phyloP scores from a whole-genome alignment of 2,888 invertebrate genomes.

The Fragum sueziense region DNA sequence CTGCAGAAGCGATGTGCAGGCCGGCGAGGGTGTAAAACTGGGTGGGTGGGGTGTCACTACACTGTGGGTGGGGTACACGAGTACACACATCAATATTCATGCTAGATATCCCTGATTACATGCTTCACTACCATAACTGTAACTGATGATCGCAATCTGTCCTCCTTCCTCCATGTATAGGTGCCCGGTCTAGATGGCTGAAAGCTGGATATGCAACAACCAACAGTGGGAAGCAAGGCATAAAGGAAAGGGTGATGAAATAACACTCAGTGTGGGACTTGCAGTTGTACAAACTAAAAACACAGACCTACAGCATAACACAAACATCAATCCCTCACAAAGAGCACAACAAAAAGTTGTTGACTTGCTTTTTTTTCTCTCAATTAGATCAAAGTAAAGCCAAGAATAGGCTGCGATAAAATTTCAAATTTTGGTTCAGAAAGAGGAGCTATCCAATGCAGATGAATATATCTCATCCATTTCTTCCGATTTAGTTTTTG shows the following conservation, averaged over 20 bases:
- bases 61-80: constrained; percentile 2
- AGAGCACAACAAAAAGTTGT: too few species aligned
- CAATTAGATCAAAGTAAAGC: too few species aligned
- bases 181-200: background rate
- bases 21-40: constrained; percentile 16
- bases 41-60: constrained; percentile 10
- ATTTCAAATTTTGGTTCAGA: too few species aligned
- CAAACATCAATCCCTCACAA: background rate
- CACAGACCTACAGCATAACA: background rate
- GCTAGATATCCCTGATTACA: constrained; percentile 24
- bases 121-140: constrained; percentile 10
- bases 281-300: constrained; percentile 11
- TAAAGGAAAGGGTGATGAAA: background rate
- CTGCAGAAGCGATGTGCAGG: constrained; percentile 31
- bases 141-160: background rate
- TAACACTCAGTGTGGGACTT: constrained; percentile 15
- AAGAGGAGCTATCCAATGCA: too few species aligned
- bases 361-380: too few species aligned
- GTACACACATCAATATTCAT: constrained; percentile 38
- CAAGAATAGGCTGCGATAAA: too few species aligned
- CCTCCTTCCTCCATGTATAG: too few species aligned
- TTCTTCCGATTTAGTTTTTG: too few species aligned
- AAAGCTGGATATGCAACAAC: background rate
- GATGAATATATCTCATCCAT: too few species aligned
- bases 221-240: constrained; percentile 1